Percentiles rank a stretch among this genome's conserved stretches.
Evolutionary conservation across 2,888 invertebrate genomes (phyloP).

Genomic region (Xanthorhoe designata): DNA sequence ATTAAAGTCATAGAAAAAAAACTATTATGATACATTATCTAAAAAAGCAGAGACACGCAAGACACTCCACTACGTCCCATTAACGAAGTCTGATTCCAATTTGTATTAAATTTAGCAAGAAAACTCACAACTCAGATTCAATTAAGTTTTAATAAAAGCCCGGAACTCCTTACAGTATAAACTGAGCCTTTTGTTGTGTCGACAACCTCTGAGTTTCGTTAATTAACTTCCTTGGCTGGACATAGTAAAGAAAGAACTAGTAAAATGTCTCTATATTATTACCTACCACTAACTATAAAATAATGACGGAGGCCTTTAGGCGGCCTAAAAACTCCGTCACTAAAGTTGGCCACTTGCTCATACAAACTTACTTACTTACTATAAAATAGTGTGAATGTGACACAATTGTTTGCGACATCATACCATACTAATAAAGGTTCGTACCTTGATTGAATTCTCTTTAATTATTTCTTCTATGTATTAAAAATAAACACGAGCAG

Average conservation of each 20-base stretch:
- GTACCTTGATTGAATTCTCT: no score
- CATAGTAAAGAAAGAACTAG: conserved; percentile 20
- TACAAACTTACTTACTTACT: no score
- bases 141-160: conserved; percentile 61
- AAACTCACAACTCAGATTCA: conserved; percentile 48
- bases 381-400: no score
- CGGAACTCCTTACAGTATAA: conserved; percentile 50
- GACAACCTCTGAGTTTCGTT: conserved; percentile 46
- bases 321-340: no score
- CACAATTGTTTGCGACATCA: no score
- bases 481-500: no score
- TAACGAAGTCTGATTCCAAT: conserved; percentile 27
- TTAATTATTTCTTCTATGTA: no score
- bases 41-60: not conserved
- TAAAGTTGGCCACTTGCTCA: no score
- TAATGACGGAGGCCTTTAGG: no score
- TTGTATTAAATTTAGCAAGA: conserved; percentile 39
- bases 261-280: not conserved
- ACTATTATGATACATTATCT: not conserved
- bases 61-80: conserved; percentile 7
- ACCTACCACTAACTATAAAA: no score
- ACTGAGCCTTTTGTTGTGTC: conserved; percentile 53
- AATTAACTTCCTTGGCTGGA: conserved; percentile 44
- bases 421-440: no score
- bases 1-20: not conserved